A percentile compares a stretch with the other conserved stretches of the same genome.
phyloP scores from a whole-genome alignment of 2,797 vertebrate genomes.

The Trematomus bernacchii region DNA sequence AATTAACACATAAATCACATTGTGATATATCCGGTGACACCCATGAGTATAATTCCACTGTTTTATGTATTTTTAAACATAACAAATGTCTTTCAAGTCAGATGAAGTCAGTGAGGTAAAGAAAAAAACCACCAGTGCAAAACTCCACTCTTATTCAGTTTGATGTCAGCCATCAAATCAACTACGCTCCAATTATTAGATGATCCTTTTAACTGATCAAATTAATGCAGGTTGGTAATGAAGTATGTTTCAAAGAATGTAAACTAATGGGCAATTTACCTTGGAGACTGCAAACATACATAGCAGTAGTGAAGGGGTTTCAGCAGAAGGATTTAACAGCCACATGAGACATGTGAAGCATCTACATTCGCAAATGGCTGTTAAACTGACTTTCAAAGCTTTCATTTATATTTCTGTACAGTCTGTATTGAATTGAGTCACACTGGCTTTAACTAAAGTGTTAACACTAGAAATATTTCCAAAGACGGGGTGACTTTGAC shows the following conservation, averaged over 20 bases:
- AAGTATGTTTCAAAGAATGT: constrained; percentile 19
- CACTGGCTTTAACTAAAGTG: constrained; percentile 12
- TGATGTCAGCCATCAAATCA: constrained; percentile 37
- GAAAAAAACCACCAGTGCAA: background rate
- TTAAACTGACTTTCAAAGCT: constrained; percentile 38
- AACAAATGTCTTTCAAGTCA: constrained; percentile 35
- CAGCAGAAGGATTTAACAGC: constrained; percentile 45
- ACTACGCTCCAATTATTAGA: constrained; percentile 22
- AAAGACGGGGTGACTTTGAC: background rate
- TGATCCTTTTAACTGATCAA: constrained; percentile 5
- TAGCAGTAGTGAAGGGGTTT: constrained; percentile 18
- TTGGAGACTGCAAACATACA: constrained; percentile 15
- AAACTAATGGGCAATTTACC: constrained; percentile 41
- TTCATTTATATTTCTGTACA: constrained; percentile 29
- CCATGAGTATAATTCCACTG: constrained; percentile 16
- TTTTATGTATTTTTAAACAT: constrained; percentile 52
- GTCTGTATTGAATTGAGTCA: constrained; percentile 22
- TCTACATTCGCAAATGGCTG: constrained; percentile 37
- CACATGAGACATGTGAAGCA: constrained; percentile 54
- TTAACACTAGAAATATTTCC: constrained; percentile 4
- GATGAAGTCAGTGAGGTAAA: constrained; percentile 36
- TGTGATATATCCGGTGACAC: constrained; percentile 23
- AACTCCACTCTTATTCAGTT: constrained; percentile 16
- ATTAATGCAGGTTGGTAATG: constrained; percentile 6
- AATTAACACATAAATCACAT: constrained; percentile 57